A percentile compares a stretch with the other conserved stretches of the same genome.
Evolutionary conservation across 2,888 invertebrate genomes (phyloP).

Genomic region (Leistus spinibarbis): DNA sequence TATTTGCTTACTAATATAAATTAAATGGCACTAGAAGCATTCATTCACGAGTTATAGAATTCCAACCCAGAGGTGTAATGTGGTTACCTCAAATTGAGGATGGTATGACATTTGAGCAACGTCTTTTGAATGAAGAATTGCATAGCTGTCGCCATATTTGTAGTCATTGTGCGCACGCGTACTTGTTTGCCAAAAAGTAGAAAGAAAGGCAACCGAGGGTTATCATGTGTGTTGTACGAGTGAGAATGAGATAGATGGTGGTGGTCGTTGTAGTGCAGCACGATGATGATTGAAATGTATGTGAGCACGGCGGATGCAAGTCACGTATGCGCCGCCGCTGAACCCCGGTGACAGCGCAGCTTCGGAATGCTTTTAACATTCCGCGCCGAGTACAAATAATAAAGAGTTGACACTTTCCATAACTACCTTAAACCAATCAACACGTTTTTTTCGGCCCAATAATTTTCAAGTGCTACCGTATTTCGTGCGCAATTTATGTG

Average conservation of each 20-base stretch:
- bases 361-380: constrained; percentile 55
- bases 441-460: constrained; percentile 40
- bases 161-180: background rate
- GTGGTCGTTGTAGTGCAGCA: constrained; percentile 33
- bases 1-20: no score
- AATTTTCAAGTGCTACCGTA: constrained; percentile 13
- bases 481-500: background rate
- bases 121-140: background rate
- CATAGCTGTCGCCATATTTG: background rate
- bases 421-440: constrained; percentile 49
- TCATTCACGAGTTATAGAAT: no score
- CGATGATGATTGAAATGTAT: constrained; percentile 43
- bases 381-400: constrained; percentile 54
- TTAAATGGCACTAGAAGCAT: background rate
- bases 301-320: constrained; percentile 32
- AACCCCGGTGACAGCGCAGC: constrained; percentile 50
- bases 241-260: constrained; percentile 40
- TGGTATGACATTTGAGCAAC: background rate
- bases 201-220: background rate
- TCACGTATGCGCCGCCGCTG: constrained; percentile 31
- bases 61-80: no score
- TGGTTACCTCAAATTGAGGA: no score
- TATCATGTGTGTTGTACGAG: background rate
- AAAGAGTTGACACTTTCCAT: constrained; percentile 54
- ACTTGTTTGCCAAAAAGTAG: background rate